Percentiles rank a stretch among this genome's conserved stretches.
Conservation (phyloP, 2,113 vertebrate genomes). For the Rattus rattus region DNA sequence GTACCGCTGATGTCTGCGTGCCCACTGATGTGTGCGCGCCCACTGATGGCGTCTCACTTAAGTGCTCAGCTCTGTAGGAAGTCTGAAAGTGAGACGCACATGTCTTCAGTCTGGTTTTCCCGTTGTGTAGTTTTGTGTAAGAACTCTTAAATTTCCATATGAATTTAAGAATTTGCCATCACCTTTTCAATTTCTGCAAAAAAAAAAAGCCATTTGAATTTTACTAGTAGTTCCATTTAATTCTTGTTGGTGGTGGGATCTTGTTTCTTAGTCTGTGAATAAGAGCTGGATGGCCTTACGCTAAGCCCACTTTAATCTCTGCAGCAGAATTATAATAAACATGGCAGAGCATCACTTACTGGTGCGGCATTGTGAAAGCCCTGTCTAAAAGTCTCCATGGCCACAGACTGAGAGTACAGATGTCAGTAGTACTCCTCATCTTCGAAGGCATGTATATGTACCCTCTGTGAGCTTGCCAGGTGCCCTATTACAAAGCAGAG, state of each 20-base stretch:
- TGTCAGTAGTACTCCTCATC: neutral
- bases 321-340: slow-evolving; percentile 36
- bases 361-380: neutral
- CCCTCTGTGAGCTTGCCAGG: neutral
- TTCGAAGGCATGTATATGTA: rapidly evolving
- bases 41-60: neutral
- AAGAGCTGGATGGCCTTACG: neutral
- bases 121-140: neutral
- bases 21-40: neutral
- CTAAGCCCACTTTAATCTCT: slow-evolving; percentile 46
- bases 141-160: neutral
- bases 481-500: neutral
- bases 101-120: neutral
- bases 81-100: slow-evolving; percentile 23
- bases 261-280: neutral
- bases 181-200: slow-evolving; percentile 33
- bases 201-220: slow-evolving; percentile 12
- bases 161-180: slow-evolving; percentile 11
- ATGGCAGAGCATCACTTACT: neutral
- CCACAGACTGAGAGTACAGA: neutral
- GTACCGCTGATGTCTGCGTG: neutral
- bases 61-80: neutral
- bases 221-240: slow-evolving; percentile 22
- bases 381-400: neutral
- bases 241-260: neutral